Base-by-base conservation (phyloP, 2,888 invertebrate species). In the Phaedon cochleariae region DNA sequence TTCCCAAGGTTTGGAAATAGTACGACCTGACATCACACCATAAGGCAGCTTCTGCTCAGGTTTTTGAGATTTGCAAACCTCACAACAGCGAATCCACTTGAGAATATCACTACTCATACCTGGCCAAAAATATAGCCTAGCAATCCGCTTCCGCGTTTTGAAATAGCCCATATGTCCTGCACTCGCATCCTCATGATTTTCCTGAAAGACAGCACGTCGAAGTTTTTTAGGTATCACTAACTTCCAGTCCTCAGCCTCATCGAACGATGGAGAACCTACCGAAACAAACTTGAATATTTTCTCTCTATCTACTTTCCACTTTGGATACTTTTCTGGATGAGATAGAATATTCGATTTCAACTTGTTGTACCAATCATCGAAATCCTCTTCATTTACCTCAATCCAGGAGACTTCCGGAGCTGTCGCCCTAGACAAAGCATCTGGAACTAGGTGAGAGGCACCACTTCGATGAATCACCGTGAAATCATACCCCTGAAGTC, bases 321-420 rank as follows among this genome's bases (percentile, higher is more conserved):
- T 51, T 1, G 70, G 64, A 62, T 58, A 73, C 37, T 66, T 64
- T 31, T 53, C 37, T n/a, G 67, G 66, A 18, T 53, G 15, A 15
- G 2, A 1, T 6, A n/a, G 5, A 12, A 70, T 59, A 1, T 53
- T 12, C 17, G n/a, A 5, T 12, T 49, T 18, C 55, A 69, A 29
- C 3, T 45, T 45, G 2, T 4, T 2, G 29, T 68, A 68, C 67
- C 67, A 69, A 12, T 10, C 1, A 34, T 69, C 65, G 17, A 26
- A 22, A 41, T 41, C 53, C 21, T 51, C 59, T 2, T 1, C 10
- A 41, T 31, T 59, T 1, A 52, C 62, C 5, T 57, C 37, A 9
- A 58, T 45, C 12, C 17, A 26, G n/a, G 20, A 20, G 15, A 62
- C 37, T 34, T 10, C 31, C 9, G 31, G 31, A 34, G 31, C 31